A percentile compares a stretch with the other conserved stretches of the same genome.
phyloP scores from a whole-genome alignment of 2,888 invertebrate species.

The Eucera pruinosa region DNA sequence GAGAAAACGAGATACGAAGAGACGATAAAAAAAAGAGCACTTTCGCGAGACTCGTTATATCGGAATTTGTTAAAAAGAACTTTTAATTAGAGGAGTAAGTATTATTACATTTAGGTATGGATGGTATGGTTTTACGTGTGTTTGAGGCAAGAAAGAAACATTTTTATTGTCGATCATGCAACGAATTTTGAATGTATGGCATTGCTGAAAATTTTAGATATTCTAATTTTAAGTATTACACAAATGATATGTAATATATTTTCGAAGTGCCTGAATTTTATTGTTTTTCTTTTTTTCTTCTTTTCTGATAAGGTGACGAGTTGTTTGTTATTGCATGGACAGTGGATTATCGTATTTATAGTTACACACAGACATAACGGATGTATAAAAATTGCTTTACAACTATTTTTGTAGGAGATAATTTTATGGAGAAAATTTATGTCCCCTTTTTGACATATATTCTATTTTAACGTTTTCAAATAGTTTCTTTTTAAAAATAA shows the following conservation, averaged over 20 bases:
- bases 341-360: conserved; percentile 36
- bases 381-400: conserved; percentile 28
- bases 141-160: conserved; percentile 37
- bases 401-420: conserved; percentile 5
- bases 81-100: conserved; percentile 62
- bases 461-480: conserved; percentile 4
- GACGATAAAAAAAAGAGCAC: conserved; percentile 24
- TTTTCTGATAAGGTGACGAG: conserved; percentile 26
- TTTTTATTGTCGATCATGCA: conserved; percentile 58
- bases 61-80: conserved; percentile 39
- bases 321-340: conserved; percentile 41
- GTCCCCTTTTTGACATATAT: neutral
- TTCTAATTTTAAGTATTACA: conserved; percentile 62
- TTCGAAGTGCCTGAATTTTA: conserved; percentile 58
- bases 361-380: conserved; percentile 5
- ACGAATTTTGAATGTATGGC: conserved; percentile 48
- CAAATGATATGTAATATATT: conserved; percentile 63
- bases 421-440: conserved; percentile 3
- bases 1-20: conserved; percentile 27
- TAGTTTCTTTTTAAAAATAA: conserved; percentile 13
- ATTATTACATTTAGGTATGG: conserved; percentile 61
- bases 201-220: conserved; percentile 56
- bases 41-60: conserved; percentile 33
- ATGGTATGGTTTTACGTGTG: conserved; percentile 50
- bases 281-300: conserved; percentile 34